Percentiles rank a stretch among this genome's conserved stretches.
Evolutionary conservation across 2,797 vertebrate genomes (phyloP).

Genomic region (Tamandua tetradactyla): DNA sequence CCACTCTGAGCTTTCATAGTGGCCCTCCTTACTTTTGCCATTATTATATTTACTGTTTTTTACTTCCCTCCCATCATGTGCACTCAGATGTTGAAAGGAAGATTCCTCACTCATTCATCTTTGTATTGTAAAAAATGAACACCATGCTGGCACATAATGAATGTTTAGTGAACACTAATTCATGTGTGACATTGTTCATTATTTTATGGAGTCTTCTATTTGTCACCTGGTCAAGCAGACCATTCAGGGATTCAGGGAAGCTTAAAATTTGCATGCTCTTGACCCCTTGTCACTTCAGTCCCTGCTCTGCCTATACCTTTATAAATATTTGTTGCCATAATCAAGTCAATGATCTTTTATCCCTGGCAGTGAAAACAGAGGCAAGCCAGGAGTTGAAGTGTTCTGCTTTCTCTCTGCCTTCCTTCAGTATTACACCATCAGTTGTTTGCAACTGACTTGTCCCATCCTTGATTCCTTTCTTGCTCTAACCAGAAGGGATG

Average conservation of each 20-base stretch:
- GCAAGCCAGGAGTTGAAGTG: fast-evolving
- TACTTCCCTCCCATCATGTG: not conserved
- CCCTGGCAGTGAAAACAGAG: not conserved
- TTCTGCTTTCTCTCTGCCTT: not conserved
- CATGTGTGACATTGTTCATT: not conserved
- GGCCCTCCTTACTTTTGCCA: not conserved
- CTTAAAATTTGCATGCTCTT: not conserved
- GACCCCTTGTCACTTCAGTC: not conserved
- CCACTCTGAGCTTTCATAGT: not conserved
- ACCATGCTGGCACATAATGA: not conserved
- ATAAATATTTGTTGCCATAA: not conserved
- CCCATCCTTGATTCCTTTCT: not conserved
- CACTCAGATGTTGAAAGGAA: not conserved
- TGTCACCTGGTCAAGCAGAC: not conserved
- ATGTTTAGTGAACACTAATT: not conserved
- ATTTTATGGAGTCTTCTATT: not conserved
- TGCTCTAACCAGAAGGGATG: not conserved
- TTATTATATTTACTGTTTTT: not conserved
- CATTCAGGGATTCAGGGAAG: not conserved
- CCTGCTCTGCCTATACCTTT: not conserved
- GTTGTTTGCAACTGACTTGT: not conserved
- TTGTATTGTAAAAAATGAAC: conserved; percentile 6
- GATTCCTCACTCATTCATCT: not conserved
- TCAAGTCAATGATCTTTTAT: not conserved
- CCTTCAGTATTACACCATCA: no score